Base-by-base conservation (phyloP, 2,888 invertebrate species). In the Morpho deidamia region DNA sequence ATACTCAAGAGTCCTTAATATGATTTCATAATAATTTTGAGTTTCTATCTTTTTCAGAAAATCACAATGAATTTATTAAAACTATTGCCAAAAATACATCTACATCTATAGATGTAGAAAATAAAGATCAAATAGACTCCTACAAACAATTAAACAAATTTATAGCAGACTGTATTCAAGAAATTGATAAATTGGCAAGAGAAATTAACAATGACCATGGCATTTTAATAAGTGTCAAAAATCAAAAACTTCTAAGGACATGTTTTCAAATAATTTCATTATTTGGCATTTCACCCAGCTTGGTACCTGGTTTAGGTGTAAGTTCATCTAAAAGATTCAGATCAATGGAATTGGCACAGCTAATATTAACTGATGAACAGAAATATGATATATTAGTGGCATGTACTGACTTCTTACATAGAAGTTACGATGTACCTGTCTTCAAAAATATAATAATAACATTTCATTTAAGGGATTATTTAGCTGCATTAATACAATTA, bases 401-500 rank as follows among this genome's bases (percentile, higher is more conserved):
- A 39, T 90, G 91, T 51, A 87, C 90, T 50, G 77, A 87, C 51
- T 90, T 90, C 52, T 75, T 92, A 37, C 76, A 80, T 34, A 79
- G 86, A 63, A 81, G 90, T 64, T 86, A 90, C 62, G 74, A 80
- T 53, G 67, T 89, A 60, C 79, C 84, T 63, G 86, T 91, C 58
- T 78, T 94, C 46, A 88, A 91, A 69, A 83, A 87, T 66, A 80
- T 92, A 54, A 84, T 94, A 58, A 63, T 92, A 55, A 81, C 92
- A 47, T 78, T 92, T 62, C 89, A 91, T 80, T 72, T 93, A 53
- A 87, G 89, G 70, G 91, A 92, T 72, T 83, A 95, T 61, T 76
- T 96, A 48, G 93, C 93, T 53, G 92, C 92, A 3, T 76, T 95
- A 33, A 91, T 95, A 64, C 95, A 95, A 77, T 78, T 95, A 46